These are phyloP conservation scores for Epicauta chinensis DNA, from an alignment of 1,140 invertebrate genomes.

Conservation along the genomic window DNA sequence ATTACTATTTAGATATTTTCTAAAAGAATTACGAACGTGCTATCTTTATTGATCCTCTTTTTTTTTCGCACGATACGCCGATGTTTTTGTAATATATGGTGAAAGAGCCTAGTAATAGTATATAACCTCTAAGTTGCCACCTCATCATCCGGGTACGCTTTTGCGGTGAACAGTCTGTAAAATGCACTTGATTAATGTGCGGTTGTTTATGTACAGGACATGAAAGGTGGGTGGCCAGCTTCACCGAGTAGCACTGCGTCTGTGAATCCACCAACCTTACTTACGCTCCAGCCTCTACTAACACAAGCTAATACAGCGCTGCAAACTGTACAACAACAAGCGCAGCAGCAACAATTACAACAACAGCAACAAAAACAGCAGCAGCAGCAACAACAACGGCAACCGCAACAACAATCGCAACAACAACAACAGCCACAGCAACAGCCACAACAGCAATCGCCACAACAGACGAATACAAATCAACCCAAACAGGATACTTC, in stretches of 20 bases:
- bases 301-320: slow-evolving; percentile 25
- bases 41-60: neutral
- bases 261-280: slow-evolving; percentile 33
- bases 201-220: slow-evolving; percentile 39
- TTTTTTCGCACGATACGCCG: no score
- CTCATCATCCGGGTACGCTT: slow-evolving; percentile 20
- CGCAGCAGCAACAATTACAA: slow-evolving; percentile 2
- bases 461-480: no score
- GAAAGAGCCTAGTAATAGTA: neutral
- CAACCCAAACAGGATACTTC: slow-evolving; percentile 37
- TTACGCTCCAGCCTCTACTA: slow-evolving; percentile 36
- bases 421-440: slow-evolving; percentile 1
- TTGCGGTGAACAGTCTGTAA: slow-evolving; percentile 27
- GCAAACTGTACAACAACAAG: slow-evolving; percentile 23
- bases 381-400: slow-evolving; percentile 2
- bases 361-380: slow-evolving; percentile 4
- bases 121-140: slow-evolving; percentile 5
- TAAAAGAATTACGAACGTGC: neutral
- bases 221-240: slow-evolving; percentile 39
- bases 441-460: slow-evolving; percentile 8
- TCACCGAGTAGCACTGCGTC: slow-evolving; percentile 32
- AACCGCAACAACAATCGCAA: neutral
- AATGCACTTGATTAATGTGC: slow-evolving; percentile 39
- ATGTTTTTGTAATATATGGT: neutral
- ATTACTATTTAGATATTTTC: neutral